phyloP scores from a whole-genome alignment of 2,113 vertebrate species.

The Saccopteryx leptura region DNA sequence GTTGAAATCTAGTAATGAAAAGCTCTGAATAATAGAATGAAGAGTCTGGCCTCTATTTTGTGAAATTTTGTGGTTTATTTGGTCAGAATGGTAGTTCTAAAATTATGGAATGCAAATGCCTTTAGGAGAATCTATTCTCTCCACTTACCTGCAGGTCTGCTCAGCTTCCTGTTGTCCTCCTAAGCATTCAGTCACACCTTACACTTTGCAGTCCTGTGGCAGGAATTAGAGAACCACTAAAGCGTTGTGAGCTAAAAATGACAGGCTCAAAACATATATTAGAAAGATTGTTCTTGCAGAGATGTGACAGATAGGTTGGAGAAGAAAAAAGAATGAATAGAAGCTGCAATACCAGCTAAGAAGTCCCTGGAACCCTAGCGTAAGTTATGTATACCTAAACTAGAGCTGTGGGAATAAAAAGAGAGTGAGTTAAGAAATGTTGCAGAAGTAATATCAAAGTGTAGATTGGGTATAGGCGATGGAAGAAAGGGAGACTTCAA shows the following conservation, averaged over 20 bases:
- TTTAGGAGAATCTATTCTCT: neutral
- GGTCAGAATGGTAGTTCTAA: neutral
- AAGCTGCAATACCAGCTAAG: neutral
- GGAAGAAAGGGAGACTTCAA: neutral
- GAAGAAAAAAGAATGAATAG: neutral
- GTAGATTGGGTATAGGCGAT: too few species aligned
- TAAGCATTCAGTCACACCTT: neutral
- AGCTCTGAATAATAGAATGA: neutral
- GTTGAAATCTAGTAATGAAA: neutral
- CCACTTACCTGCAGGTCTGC: neutral
- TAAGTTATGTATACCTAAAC: neutral
- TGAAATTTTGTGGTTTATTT: neutral
- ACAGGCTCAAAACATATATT: neutral
- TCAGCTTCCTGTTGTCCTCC: neutral
- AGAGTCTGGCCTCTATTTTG: neutral
- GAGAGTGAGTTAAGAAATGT: neutral
- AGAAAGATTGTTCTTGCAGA: conserved; percentile 40
- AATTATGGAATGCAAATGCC: neutral
- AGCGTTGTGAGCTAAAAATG: conserved; percentile 13
- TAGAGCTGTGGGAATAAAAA: neutral
- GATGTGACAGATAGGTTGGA: neutral
- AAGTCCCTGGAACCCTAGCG: neutral
- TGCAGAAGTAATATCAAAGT: neutral
- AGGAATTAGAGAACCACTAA: neutral
- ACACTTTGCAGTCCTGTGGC: neutral